Base-by-base conservation (phyloP, 2,888 invertebrate species). In the Acanthopleura granulata region DNA sequence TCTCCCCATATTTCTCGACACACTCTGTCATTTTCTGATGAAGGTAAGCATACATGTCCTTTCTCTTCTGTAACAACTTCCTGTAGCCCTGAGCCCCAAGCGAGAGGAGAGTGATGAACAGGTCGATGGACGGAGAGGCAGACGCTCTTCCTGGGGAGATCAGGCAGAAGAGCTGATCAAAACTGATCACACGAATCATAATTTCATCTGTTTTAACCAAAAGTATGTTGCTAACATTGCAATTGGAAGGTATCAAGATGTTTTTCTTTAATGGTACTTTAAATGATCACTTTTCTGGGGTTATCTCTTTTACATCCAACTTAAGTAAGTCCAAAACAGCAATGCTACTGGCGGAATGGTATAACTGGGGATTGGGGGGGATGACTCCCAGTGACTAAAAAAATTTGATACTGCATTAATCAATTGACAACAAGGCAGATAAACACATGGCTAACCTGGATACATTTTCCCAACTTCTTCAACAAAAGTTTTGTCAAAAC, bases 51-150 rank as follows among this genome's bases (percentile, higher is more conserved):
- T 93, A 94, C 88, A 93, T 92, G 74, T 92, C 91, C 84, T 93
- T 93, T 49, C 94, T 91, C 78, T 93, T 92, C 30, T 91, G 89
- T n/a, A 94, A 90, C 29, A 94, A 88, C 72, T 92, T 90, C 82
- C 92, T 91, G 86, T 94, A 95, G 0, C 94, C 94, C 72, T 90
- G 91, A 81, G 92, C 91, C 3, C 95, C 95, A 78, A 95, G 90
- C 16, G 93, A 93, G 62, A 95, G 90, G 18, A 95, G 89, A 0
- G 95, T 95, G 86, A 95, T 94, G 85, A 95, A 93, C 12, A 95
- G 92, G 89, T 95, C 95, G 81, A 94, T 91, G 0, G 93, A 92
- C 74, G 95, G 94, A 74, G 94, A 93, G 14, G 93, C 92, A 40
- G 94, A 94, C 4, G 94, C 95, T 78, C 95, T 92, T 50, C 95